A percentile compares a stretch with the other conserved stretches of the same genome.
Conservation (phyloP, 2,888 invertebrate genomes). For the Drosophila affinis region DNA sequence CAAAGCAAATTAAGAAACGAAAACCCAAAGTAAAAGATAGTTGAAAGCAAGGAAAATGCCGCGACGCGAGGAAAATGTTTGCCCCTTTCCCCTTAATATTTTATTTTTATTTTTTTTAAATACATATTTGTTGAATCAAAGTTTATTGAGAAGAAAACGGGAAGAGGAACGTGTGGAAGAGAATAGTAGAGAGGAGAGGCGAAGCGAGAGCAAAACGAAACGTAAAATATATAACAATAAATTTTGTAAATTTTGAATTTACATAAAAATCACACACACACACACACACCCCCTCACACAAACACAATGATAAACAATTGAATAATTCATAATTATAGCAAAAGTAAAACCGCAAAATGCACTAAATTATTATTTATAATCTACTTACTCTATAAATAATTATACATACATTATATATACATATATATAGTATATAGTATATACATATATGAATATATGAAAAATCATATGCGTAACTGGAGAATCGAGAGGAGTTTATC, state of each 20-base stretch:
- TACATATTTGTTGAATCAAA: not conserved
- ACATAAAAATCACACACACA: slow-evolving; percentile 57
- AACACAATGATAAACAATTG: slow-evolving; percentile 45
- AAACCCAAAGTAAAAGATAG: slow-evolving; percentile 76
- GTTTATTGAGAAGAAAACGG: not conserved
- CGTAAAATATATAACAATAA: slow-evolving; percentile 61
- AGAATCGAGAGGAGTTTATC: slow-evolving; percentile 52
- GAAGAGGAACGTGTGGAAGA: not conserved
- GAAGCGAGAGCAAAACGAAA: slow-evolving; percentile 25
- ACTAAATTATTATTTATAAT: slow-evolving; percentile 77
- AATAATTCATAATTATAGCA: slow-evolving; percentile 62
- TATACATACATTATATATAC: slow-evolving; percentile 42
- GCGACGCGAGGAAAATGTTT: slow-evolving; percentile 17
- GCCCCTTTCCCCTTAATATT: not conserved
- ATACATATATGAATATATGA: slow-evolving; percentile 28
- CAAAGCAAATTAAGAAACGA: slow-evolving; percentile 30
- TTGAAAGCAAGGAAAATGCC: slow-evolving; percentile 47
- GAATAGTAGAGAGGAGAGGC: not conserved
- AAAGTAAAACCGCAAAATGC: slow-evolving; percentile 69
- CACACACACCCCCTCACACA: slow-evolving; percentile 43
- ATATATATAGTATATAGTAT: slow-evolving; percentile 29
- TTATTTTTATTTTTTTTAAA: slow-evolving; percentile 13
- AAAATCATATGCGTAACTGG: slow-evolving; percentile 42
- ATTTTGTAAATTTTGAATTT: slow-evolving; percentile 75
- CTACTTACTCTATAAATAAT: slow-evolving; percentile 44